Evolutionary conservation across 1,140 invertebrate genomes (phyloP), one percentile per base, ranked within the genome.

Genomic region (Lordiphosa clarofinis): DNA sequence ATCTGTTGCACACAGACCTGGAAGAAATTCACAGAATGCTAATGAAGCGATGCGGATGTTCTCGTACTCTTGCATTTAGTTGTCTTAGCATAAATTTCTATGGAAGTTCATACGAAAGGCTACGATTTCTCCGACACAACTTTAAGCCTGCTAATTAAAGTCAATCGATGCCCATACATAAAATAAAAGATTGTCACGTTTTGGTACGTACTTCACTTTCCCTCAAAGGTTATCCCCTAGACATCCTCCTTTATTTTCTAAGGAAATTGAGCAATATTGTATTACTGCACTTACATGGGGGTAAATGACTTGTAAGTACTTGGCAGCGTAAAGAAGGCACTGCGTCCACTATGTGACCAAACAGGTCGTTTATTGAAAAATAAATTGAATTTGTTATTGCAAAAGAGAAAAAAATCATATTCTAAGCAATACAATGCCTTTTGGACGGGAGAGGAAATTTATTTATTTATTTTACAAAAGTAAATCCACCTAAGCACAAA

Each of bases 1-100:
- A 84, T 82, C 78, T 76, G 73, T 84, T 84, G 78, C 78, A 84
- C 73, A 84, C 78, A 84, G 78, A 58, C 76, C 61, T 59, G 43
- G 39, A 35, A 47, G 15, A 38, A 42, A 43, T 47, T 60, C 43
- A 36, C 47, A 59, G 61, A 44, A 65, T 56, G 50, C 69, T 67
- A 67, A 67, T 67, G 63, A 66, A 52, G 36, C 64, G 42, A 67
- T 67, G 64, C 63, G 55, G 64, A 67, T 67, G 64, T 56, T 42
- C 62, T 36, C 46, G 52, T 52, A 12, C 62, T 56, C 48, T 19
- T 37, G 24, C 60, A 48, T 49, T 65, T 40, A 35, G 67, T 67
- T 67, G 64, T 67, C 64, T 67, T 67, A 48, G 53, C 61, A 42
- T 21, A 49, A 49, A 33, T 38, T 40, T 39, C 21, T 5, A 28